Evolutionary conservation across 1,140 invertebrate genomes (phyloP), one percentile per base, ranked within the genome.

Genomic region (Helicoverpa armigera): DNA sequence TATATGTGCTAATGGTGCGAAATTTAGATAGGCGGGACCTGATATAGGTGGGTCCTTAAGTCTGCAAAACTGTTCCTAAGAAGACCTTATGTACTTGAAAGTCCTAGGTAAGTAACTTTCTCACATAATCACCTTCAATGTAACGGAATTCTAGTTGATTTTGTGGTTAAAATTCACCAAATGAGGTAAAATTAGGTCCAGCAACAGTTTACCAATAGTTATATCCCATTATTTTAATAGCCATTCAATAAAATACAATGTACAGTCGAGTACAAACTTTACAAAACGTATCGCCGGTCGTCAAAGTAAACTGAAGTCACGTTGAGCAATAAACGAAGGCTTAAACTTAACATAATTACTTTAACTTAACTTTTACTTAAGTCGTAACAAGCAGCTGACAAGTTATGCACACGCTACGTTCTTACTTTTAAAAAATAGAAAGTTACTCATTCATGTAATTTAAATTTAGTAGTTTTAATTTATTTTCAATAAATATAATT

Each of bases 331-430:
- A 72, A 72, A 53, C 23, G 50, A 72, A 53, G 23, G 13, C 69
- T 29, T 14, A 53, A 63, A 72, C 18, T 53, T 70, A 10, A 54
- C 16, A 70, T 70, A 70, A 70, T 70, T 31, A 70, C 67, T 70
- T 70, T 54, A 53, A 53, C 67, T 67, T 67, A 48, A 69, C 48
- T 50, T 11, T 69, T 4, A 69, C 65, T 53, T 70, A 31, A 54
- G 67, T 70, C 67, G 18, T 70, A 72, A 72, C 23, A n/a, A 53
- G 50, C 69, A 72, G 13, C 50, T 72, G 69, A 54, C 69, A 53
- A 50, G 50, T 53, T 72, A 72, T 53, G 18, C 23, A 72, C 18
- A 54, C 50, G 50, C n/a, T 72, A 54, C 51, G 43, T 51, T 69
- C 50, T 51, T 23, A 69, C 16, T 69, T 50, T 4, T 16, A 9